Base-by-base conservation (phyloP, 2,888 invertebrate species). In the Cotesia congregata region DNA sequence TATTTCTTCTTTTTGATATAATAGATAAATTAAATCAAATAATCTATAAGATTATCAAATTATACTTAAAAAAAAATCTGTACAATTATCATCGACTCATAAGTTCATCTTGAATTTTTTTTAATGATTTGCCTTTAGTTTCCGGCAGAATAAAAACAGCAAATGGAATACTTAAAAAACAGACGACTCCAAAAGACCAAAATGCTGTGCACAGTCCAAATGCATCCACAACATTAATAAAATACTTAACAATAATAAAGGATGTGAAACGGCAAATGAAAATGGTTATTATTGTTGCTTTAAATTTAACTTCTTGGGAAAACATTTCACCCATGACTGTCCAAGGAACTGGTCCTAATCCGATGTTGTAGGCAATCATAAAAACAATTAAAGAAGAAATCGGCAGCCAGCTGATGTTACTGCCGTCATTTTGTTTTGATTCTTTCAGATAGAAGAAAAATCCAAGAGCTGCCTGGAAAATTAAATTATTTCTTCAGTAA, bases 41-140 rank as follows among this genome's bases (percentile, higher is more conserved):
- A 17, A 17, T 17, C 17, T 17, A 17, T 17, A 17, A 17, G 17
- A 17, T 17, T 17, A 17, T 17, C 17, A 17, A 17, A 17, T 17
- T 17, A 1, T 17, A 17, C 0, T 17, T 17, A 17, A 17, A 17
- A 17, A 17, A 17, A 17, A 17, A 17, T 17, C 17, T 17, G 1
- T 17, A 17, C 17, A 17, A 17, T 17, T 17, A 17, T 17, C 17
- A 17, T 17, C 17, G 17, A 17, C 17, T 17, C 17, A 17, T 17
- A 60, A 95, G 90, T 85, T 93, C 93, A 75, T 93, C 92, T 89
- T 95, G 95, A 80, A 97, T 97, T 90, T 97, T 93, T 85, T 94
- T 93, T 83, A 97, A 92, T 83, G 94, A 94, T 90, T 95, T 94
- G 60, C 97, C 97, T 90, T 96, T 97, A 0, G 97, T 97, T 90